Evolutionary conservation across 2,888 invertebrate species (phyloP).

Genomic region (Orchestes rusci): DNA sequence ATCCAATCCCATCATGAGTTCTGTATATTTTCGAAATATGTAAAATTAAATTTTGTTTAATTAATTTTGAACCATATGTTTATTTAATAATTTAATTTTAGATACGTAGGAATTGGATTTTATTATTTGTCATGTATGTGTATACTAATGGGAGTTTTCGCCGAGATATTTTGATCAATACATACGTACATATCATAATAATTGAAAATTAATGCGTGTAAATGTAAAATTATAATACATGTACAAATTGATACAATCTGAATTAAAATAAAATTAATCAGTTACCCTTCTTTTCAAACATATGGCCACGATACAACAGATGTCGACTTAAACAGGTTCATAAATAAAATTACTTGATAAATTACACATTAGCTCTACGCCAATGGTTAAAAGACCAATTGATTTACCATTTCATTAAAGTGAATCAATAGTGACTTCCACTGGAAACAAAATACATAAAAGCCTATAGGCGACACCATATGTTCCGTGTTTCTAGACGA

Average conservation of each 20-base stretch:
- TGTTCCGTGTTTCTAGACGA: constrained; percentile 31
- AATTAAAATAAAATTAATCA: too few relatives aligned
- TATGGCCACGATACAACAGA: constrained; percentile 14
- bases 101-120: constrained; percentile 15
- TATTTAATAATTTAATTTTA: constrained; percentile 26
- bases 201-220: too few relatives aligned
- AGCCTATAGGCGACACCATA: constrained; percentile 31
- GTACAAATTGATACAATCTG: too few relatives aligned
- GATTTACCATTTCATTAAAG: constrained; percentile 37
- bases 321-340: constrained; percentile 13
- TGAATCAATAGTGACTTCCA: constrained; percentile 32
- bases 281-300: constrained; percentile 16
- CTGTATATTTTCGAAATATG: constrained; percentile 24
- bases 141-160: too few relatives aligned
- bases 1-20: constrained; percentile 15
- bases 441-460: constrained; percentile 30
- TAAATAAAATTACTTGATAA: constrained; percentile 23
- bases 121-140: constrained; percentile 17
- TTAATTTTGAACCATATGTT: constrained; percentile 20
- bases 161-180: too few relatives aligned
- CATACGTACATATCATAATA: too few relatives aligned
- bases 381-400: constrained; percentile 27
- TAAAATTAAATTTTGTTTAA: constrained; percentile 23
- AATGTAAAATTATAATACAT: too few relatives aligned
- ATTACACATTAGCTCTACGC: constrained; percentile 21